These are phyloP conservation scores for Palaemon carinicauda DNA, from an alignment of 1,140 invertebrate genomes.

Conservation along the genomic window DNA sequence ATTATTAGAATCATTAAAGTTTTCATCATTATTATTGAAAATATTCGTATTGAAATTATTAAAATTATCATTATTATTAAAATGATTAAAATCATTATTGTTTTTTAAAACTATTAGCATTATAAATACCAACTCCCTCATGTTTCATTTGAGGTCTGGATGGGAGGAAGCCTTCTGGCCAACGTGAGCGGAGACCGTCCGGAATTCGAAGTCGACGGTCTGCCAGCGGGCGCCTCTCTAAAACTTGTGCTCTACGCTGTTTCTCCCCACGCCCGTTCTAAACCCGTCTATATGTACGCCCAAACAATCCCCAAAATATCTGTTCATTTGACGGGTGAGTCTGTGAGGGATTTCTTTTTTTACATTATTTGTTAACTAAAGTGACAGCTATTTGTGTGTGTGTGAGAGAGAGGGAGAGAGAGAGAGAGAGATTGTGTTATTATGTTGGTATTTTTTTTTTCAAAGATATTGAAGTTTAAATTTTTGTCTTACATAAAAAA, in stretches of 20 bases:
- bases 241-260: slow-evolving; percentile 28
- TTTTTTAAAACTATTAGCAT: neutral
- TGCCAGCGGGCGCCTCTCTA: slow-evolving; percentile 21
- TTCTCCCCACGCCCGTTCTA: slow-evolving; percentile 44
- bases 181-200: slow-evolving; percentile 33
- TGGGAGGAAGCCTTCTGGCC: neutral
- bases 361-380: neutral
- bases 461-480: too few species aligned
- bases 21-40: neutral
- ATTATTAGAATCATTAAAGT: neutral
- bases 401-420: neutral
- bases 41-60: neutral
- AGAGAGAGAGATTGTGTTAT: neutral
- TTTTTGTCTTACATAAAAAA: too few species aligned
- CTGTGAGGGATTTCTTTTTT: neutral
- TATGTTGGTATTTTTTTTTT: too few species aligned
- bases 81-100: neutral
- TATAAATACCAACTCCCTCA: neutral
- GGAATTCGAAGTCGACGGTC: slow-evolving; percentile 16
- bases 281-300: slow-evolving; percentile 36
- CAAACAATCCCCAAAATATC: slow-evolving; percentile 16
- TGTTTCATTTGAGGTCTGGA: slow-evolving; percentile 27
- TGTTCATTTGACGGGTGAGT: neutral
- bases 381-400: neutral
- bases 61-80: neutral